Percentiles rank a stretch among this genome's conserved stretches.
Evolutionary conservation across 2,797 vertebrate species (phyloP).

Genomic region (Poeciliopsis gracilis): DNA sequence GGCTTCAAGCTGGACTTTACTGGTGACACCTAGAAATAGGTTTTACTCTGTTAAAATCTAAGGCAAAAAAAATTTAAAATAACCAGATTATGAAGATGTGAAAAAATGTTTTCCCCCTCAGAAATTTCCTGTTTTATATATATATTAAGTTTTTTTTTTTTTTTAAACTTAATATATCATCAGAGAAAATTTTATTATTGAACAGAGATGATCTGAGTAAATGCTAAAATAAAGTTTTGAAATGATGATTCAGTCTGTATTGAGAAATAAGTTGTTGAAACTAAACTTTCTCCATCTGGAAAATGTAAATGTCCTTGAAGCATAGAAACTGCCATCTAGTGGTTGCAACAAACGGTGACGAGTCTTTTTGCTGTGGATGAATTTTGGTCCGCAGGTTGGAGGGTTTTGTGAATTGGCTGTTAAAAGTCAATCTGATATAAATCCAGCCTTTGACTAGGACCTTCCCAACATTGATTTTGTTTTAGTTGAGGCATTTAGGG

Average conservation of each 20-base stretch:
- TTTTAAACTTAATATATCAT: neutral
- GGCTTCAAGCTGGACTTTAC: constrained; percentile 25
- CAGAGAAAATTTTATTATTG: neutral
- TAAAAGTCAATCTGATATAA: neutral
- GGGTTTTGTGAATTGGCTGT: neutral
- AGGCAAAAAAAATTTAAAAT: neutral
- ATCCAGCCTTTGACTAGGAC: neutral
- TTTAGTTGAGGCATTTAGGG: neutral
- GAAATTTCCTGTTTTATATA: neutral
- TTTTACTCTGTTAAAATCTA: constrained; percentile 9
- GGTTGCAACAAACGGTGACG: neutral
- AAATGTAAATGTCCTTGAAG: neutral
- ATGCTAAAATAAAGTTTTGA: neutral
- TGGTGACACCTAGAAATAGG: constrained; percentile 31
- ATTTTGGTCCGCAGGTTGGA: neutral
- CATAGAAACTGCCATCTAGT: neutral
- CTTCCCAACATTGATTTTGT: neutral
- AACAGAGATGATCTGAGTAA: neutral
- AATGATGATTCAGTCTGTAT: neutral
- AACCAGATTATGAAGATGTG: neutral
- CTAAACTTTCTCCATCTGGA: neutral
- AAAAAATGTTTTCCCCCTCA: neutral
- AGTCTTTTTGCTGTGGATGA: neutral
- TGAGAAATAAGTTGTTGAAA: neutral
- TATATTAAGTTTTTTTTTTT: neutral